phyloP scores from a whole-genome alignment of 2,113 vertebrate genomes.

The Spheniscus mendiculus region DNA sequence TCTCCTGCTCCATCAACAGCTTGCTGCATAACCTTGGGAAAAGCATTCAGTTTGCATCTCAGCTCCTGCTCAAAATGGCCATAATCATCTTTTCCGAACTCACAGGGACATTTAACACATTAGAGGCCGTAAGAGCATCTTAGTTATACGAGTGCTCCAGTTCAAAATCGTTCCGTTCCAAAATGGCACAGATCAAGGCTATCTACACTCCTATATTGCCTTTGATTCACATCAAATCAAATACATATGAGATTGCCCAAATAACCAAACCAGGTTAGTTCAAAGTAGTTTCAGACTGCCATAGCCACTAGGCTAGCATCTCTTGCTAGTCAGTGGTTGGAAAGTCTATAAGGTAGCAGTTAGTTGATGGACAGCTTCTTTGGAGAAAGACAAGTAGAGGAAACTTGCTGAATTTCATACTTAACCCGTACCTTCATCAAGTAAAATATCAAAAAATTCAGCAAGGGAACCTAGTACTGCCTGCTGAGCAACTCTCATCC shows the following conservation, averaged over 20 bases:
- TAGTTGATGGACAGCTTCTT: neutral
- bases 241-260: neutral
- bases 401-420: rapidly evolving
- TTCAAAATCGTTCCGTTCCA: neutral
- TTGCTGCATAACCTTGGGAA: neutral
- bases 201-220: neutral
- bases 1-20: neutral
- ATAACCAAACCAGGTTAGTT: neutral
- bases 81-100: neutral
- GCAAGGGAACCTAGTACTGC: neutral
- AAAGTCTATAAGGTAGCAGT: neutral
- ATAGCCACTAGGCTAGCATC: neutral
- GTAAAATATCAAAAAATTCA: neutral
- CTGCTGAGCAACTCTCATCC: neutral
- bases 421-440: neutral
- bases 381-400: neutral
- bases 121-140: neutral
- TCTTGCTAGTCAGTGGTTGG: neutral
- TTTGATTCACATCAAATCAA: neutral
- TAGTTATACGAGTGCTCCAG: rapidly evolving
- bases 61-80: neutral
- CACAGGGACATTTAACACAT: neutral
- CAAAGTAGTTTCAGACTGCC: neutral
- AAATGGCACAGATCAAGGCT: neutral
- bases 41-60: neutral